Conservation (phyloP, 2,113 vertebrate species). For the Caranx melampygus region DNA sequence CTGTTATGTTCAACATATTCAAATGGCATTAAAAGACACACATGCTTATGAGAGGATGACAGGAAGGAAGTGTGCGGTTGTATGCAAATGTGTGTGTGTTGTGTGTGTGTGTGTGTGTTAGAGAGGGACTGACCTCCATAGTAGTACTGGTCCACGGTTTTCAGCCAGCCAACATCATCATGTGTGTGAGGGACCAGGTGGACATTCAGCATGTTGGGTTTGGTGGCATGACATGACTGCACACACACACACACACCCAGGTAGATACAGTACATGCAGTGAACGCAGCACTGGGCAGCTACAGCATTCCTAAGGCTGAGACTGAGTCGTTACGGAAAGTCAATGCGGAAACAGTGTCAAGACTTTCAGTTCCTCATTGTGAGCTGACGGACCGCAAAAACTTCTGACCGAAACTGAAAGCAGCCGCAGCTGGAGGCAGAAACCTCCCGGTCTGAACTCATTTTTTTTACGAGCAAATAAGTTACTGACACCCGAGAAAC, state of each 20-base stretch:
- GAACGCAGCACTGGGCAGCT: too few relatives aligned
- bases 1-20: too few relatives aligned
- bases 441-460: background rate
- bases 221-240: slow-evolving; percentile 87
- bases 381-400: background rate
- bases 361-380: background rate
- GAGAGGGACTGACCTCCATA: slow-evolving; percentile 87
- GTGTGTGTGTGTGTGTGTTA: background rate
- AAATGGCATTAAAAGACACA: too few relatives aligned
- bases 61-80: too few relatives aligned
- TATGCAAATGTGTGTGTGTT: background rate
- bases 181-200: slow-evolving; percentile 94
- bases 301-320: too few relatives aligned
- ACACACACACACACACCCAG: background rate
- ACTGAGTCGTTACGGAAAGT: too few relatives aligned
- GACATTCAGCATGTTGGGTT: slow-evolving; percentile 88
- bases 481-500: rapidly evolving
- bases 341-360: background rate
- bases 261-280: slow-evolving; percentile 3
- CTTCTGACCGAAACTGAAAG: slow-evolving; percentile 30
- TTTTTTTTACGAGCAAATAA: background rate
- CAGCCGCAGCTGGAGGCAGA: background rate
- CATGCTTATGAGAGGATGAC: too few relatives aligned
- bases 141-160: slow-evolving; percentile 94
- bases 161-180: slow-evolving; percentile 95